Conservation (phyloP, 2,888 invertebrate species). For the Ditula angustiorana region DNA sequence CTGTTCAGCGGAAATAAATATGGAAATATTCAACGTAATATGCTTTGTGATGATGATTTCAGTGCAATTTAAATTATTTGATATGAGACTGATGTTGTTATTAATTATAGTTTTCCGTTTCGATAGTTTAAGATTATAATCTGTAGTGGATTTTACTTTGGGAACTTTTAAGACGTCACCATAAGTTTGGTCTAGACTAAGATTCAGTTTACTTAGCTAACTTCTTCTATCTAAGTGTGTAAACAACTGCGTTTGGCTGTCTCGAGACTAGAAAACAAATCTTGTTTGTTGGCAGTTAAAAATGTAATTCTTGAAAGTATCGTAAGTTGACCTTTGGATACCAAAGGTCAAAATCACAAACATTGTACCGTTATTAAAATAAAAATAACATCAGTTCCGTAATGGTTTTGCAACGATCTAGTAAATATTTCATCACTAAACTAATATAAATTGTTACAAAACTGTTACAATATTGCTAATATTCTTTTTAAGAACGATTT, state of each 20-base stretch:
- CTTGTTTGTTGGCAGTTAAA: background rate
- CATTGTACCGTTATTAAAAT: too few relatives aligned
- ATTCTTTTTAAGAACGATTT: too few relatives aligned
- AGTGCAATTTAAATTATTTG: constrained; percentile 11
- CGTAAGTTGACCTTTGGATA: too few relatives aligned
- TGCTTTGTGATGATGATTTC: constrained; percentile 24
- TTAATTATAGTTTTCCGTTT: constrained; percentile 12
- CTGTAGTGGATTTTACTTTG: background rate
- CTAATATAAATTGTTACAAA: too few relatives aligned
- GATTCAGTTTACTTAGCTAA: constrained; percentile 25
- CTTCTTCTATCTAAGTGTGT: background rate
- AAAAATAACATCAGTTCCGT: too few relatives aligned
- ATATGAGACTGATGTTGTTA: constrained; percentile 20
- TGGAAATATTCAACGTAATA: constrained; percentile 3
- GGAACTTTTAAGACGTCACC: background rate
- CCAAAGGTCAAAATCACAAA: too few relatives aligned
- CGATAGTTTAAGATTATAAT: background rate
- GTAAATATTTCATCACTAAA: too few relatives aligned
- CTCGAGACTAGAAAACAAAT: background rate
- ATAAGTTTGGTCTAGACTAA: constrained; percentile 6
- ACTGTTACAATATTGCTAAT: too few relatives aligned
- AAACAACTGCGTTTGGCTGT: background rate
- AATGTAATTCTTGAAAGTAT: background rate
- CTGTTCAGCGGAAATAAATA: constrained; percentile 29
- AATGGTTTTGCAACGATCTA: too few relatives aligned